Evolutionary conservation across 2,888 invertebrate species (phyloP), one percentile per base, ranked within the genome.

Genomic region (Drosophila longiperda): DNA sequence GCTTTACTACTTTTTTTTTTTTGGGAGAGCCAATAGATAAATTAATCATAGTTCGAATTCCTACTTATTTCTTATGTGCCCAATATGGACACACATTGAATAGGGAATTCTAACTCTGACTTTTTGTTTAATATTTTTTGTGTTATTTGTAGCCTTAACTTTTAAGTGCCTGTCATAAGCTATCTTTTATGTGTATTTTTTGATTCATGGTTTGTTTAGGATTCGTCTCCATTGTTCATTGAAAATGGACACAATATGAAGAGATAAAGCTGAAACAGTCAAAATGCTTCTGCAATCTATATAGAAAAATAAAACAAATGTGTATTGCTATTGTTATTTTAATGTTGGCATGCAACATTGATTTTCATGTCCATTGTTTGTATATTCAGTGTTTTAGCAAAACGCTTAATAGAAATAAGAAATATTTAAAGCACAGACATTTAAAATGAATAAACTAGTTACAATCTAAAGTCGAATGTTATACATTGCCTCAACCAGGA

Each of bases 181-280:
- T 26, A 65, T 58, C 60, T 50, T 45, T 49, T 23, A 23, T 3
- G 8, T 12, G 54, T 5, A 40, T 20, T 66, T 53, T 59, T 38
- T 49, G 58, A 50, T 50, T 66, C 62, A 40, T 40, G n/a, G 4
- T 40, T 11, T 40, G 40, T 9, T 52, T 61, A 59, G 62, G 57
- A 67, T 71, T 57, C 68, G 36, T 77, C 15, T 36, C 54, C 52
- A 70, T 76, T 84, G 76, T 79, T 9, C 66, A 53, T 23, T 55
- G 66, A 77, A 82, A 82, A 80, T 77, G 64, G 53, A 54, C 49
- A 54, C 29, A 40, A 62, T 66, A 64, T 55, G 29, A 67, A 63
- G 23, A 48, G 40, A 26, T 52, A 58, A 26, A 32, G 60, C 49
- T 26, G 20, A 26, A 23, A 17, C 38, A n/a, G 45, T 34, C 4